Evolutionary conservation across 1,140 invertebrate genomes (phyloP).

Genomic region (Cotesia chilonis): DNA sequence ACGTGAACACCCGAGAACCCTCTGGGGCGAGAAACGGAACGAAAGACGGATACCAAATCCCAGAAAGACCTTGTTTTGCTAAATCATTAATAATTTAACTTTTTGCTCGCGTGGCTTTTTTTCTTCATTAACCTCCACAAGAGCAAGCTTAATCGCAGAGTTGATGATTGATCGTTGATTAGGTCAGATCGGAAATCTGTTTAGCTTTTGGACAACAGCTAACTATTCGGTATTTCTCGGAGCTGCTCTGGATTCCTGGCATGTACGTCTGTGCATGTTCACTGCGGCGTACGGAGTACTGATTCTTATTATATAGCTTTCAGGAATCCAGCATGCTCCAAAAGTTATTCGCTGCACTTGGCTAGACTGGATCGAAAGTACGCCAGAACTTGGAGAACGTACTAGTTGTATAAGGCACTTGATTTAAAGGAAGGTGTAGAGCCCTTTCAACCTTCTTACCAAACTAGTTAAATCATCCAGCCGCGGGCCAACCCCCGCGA

Average conservation of each 20-base stretch:
- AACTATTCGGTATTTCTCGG: no score
- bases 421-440: constrained; percentile 1
- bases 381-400: background rate
- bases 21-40: background rate
- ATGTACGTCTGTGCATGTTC: background rate
- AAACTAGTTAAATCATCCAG: constrained; percentile 42
- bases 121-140: no score
- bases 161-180: no score
- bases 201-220: no score
- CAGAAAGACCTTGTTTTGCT: constrained; percentile 10
- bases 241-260: background rate
- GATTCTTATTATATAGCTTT: background rate
- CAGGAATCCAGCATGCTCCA: background rate
- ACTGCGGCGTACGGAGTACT: background rate
- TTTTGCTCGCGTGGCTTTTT: no score
- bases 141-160: no score
- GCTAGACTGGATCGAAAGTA: constrained; percentile 7
- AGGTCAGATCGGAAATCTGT: no score
- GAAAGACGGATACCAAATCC: constrained; percentile 2
- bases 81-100: no score
- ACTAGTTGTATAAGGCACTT: no score
- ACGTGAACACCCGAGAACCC: constrained; percentile 4
- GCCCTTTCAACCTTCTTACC: constrained; percentile 6
- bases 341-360: background rate
- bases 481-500: constrained; percentile 31